Percentiles rank a stretch among this genome's conserved stretches.
Conservation (phyloP, 2,113 vertebrate genomes). For the Etia nguti region DNA sequence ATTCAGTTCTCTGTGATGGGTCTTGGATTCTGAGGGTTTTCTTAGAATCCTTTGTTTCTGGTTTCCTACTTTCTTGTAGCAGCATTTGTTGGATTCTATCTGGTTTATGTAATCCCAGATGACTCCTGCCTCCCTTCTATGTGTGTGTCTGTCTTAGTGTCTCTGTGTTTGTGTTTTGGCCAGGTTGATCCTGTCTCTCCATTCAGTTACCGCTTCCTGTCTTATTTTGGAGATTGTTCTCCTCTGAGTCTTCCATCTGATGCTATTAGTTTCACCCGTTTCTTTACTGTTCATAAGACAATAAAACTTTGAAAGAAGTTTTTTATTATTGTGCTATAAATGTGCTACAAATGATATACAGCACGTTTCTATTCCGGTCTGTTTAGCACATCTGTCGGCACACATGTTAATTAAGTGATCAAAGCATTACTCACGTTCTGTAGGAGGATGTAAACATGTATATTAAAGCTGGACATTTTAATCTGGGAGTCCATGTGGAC, state of each 20-base stretch:
- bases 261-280: accelerated
- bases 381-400: no score
- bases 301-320: background rate
- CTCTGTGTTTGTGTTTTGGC: background rate
- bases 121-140: background rate
- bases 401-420: no score
- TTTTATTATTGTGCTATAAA: background rate
- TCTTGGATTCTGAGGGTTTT: background rate
- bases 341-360: background rate
- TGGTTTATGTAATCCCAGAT: accelerated
- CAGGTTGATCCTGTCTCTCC: background rate
- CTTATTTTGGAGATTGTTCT: background rate
- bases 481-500: background rate
- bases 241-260: background rate
- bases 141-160: background rate
- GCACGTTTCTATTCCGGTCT: accelerated
- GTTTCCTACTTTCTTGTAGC: background rate
- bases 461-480: no score
- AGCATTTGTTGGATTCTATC: background rate
- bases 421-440: no score
- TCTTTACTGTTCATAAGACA: background rate
- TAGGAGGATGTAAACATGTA: no score
- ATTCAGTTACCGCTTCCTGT: background rate
- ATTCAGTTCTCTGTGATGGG: background rate
- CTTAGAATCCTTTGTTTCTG: background rate